A percentile compares a stretch with the other conserved stretches of the same genome.
Conservation (phyloP, 2,797 vertebrate species). For the Valencia hispanica region DNA sequence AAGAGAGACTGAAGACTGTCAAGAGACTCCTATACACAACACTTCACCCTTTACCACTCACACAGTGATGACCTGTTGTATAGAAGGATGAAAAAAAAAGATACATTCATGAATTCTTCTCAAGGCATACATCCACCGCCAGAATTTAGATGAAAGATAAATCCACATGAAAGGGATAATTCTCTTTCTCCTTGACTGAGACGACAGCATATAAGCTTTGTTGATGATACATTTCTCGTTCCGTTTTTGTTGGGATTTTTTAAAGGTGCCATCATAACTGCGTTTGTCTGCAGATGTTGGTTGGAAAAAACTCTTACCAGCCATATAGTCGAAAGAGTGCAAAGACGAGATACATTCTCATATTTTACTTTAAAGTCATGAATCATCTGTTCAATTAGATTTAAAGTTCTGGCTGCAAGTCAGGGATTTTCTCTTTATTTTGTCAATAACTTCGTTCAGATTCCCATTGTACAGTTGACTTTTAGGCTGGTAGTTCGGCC, state of each 20-base stretch:
- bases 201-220: conserved; percentile 33
- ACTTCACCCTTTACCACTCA: conserved; percentile 24
- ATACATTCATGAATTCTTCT: conserved; percentile 33
- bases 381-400: background rate
- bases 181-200: conserved; percentile 20
- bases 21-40: conserved; percentile 19
- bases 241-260: conserved; percentile 1
- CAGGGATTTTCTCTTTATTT: background rate
- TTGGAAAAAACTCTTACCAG: conserved; percentile 8
- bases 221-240: conserved; percentile 8
- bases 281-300: conserved; percentile 24
- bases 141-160: conserved; percentile 63
- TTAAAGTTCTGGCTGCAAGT: background rate
- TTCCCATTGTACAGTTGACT: background rate
- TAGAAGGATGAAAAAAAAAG: conserved; percentile 17
- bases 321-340: conserved; percentile 9
- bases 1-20: conserved; percentile 24
- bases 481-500: background rate
- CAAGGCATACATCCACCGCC: conserved; percentile 36
- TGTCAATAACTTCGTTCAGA: background rate
- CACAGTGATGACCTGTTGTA: conserved; percentile 36
- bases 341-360: background rate
- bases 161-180: conserved; percentile 51
- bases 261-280: conserved; percentile 33
- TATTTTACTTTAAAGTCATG: conserved; percentile 18